phyloP scores from a whole-genome alignment of 1,140 invertebrate species.

The Cyclina sinensis region DNA sequence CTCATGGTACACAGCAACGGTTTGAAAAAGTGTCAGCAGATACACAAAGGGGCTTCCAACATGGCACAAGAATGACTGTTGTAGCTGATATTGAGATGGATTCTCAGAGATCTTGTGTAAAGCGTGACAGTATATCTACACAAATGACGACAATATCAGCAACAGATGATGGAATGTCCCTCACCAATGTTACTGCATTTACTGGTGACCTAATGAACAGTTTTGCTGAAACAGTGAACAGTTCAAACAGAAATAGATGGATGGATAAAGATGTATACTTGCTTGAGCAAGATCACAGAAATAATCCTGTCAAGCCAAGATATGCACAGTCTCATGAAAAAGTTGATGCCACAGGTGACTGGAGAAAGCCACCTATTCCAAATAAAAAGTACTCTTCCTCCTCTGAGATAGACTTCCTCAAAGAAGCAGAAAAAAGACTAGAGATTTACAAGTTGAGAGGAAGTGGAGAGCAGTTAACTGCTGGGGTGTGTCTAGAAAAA shows the following conservation, averaged over 20 bases:
- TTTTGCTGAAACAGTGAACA: constrained; percentile 44
- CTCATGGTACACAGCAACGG: not conserved
- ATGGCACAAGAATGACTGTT: constrained; percentile 24
- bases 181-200: constrained; percentile 59
- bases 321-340: constrained; percentile 13
- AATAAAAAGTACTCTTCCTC: not conserved
- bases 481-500: constrained; percentile 19
- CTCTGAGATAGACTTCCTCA: constrained; percentile 42
- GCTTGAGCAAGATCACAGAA: constrained; percentile 19
- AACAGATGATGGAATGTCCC: constrained; percentile 53
- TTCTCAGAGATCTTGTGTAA: not conserved
- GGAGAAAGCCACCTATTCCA: constrained; percentile 51
- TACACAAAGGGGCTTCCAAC: not conserved
- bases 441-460: constrained; percentile 21
- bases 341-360: constrained; percentile 58
- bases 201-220: constrained; percentile 55
- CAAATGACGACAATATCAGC: not conserved
- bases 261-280: constrained; percentile 49
- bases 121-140: not conserved
- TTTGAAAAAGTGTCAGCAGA: not conserved
- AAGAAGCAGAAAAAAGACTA: constrained; percentile 51
- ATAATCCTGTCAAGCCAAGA: not conserved
- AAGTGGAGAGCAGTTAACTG: not conserved
- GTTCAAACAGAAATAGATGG: constrained; percentile 33
- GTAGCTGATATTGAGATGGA: constrained; percentile 51